phyloP scores from a whole-genome alignment of 2,888 invertebrate species.

The Petrophora chlorosata region DNA sequence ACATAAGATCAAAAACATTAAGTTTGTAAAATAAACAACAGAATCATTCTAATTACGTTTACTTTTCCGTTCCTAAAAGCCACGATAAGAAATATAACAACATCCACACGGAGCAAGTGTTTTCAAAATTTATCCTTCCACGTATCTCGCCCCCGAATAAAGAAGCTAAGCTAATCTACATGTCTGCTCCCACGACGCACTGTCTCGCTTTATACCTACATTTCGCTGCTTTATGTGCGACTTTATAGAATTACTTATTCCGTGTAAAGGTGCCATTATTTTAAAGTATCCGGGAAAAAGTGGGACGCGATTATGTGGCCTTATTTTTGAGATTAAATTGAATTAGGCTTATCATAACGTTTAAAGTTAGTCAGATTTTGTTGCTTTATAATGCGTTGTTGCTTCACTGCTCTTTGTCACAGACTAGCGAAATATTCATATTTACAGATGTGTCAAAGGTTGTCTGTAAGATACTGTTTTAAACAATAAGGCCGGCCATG shows the following conservation, averaged over 20 bases:
- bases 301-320: slow-evolving; percentile 16
- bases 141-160: slow-evolving; percentile 11
- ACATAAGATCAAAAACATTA: background rate
- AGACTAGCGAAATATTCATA: no score
- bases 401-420: no score
- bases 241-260: slow-evolving; percentile 32
- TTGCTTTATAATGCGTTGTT: no score
- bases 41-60: no score
- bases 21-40: background rate
- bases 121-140: slow-evolving; percentile 6
- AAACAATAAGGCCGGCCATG: no score
- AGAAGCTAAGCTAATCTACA: slow-evolving; percentile 23
- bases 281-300: slow-evolving; percentile 20
- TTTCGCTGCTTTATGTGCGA: slow-evolving; percentile 22
- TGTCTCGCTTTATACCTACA: slow-evolving; percentile 27
- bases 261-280: slow-evolving; percentile 29
- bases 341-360: slow-evolving; percentile 3
- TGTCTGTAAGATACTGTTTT: no score
- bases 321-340: slow-evolving; percentile 20
- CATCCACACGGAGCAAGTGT: slow-evolving; percentile 1
- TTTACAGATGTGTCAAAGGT: no score
- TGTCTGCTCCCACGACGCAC: slow-evolving; percentile 25
- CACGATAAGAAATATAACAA: background rate
- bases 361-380: no score
- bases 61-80: no score